Evolutionary conservation across 1,140 invertebrate genomes (phyloP).

Genomic region (Physella acuta): DNA sequence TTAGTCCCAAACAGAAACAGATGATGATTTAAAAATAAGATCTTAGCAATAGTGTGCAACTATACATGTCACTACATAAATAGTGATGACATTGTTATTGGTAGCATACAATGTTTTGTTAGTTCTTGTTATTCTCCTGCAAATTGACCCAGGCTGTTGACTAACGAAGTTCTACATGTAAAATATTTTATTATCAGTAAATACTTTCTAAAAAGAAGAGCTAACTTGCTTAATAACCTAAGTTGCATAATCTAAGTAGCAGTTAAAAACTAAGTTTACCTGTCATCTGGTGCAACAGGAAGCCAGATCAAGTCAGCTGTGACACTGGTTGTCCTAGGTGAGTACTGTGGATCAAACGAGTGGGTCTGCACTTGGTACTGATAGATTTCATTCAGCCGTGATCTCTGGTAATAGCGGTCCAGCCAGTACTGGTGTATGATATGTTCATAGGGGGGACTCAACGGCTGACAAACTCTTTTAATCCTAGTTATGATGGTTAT

Average conservation of each 20-base stretch:
- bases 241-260: neutral
- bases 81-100: too few relatives aligned
- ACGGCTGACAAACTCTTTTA: conserved; percentile 43
- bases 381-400: conserved; percentile 38
- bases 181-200: too few relatives aligned
- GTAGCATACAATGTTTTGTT: too few relatives aligned
- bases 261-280: conserved; percentile 30
- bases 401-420: conserved; percentile 36
- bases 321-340: conserved; percentile 35
- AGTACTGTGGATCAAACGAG: conserved; percentile 22
- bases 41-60: too few relatives aligned
- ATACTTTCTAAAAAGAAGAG: too few relatives aligned
- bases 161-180: too few relatives aligned
- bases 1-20: too few relatives aligned
- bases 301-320: conserved; percentile 42
- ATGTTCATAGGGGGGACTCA: conserved; percentile 38
- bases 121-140: too few relatives aligned
- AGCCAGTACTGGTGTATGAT: conserved; percentile 46
- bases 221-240: neutral
- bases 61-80: too few relatives aligned
- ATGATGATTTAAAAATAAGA: too few relatives aligned
- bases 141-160: too few relatives aligned
- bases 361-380: conserved; percentile 28
- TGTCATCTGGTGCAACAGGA: conserved; percentile 47
- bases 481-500: conserved; percentile 39